These are phyloP conservation scores for rabbit (Oryctolagus cuniculus) DNA, from an alignment of 2,113 vertebrate genomes.

Conservation along the genomic window DNA sequence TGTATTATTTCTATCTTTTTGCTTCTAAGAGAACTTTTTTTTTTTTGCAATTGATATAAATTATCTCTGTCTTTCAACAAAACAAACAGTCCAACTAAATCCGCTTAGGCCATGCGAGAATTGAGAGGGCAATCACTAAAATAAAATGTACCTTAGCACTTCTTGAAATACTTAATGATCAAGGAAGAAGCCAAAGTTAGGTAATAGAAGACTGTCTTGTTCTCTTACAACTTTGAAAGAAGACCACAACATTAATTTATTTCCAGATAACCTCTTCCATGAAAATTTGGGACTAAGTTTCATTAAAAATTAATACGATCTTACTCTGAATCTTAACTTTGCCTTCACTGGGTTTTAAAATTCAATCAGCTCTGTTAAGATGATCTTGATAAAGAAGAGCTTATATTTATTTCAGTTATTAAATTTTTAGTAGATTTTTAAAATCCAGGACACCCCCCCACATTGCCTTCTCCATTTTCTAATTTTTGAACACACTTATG, in stretches of 20 bases:
- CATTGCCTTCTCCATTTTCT: neutral
- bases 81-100: neutral
- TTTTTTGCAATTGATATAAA: constrained; percentile 16
- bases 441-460: neutral
- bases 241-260: neutral
- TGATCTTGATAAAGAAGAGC: neutral
- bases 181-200: neutral
- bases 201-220: neutral
- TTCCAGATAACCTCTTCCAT: neutral
- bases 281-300: neutral
- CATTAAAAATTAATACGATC: neutral
- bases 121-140: neutral
- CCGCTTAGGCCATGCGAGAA: neutral
- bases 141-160: neutral
- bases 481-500: constrained; percentile 50
- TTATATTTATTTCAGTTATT: neutral
- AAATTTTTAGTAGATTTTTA: constrained; percentile 40
- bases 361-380: constrained; percentile 32
- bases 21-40: neutral
- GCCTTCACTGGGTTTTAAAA: neutral
- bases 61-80: neutral
- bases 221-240: constrained; percentile 4
- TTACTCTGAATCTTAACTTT: constrained; percentile 26
- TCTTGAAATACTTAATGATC: constrained; percentile 15
- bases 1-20: constrained; percentile 5